Conservation (phyloP, 2,797 vertebrate genomes). For the Chrosomus eos region DNA sequence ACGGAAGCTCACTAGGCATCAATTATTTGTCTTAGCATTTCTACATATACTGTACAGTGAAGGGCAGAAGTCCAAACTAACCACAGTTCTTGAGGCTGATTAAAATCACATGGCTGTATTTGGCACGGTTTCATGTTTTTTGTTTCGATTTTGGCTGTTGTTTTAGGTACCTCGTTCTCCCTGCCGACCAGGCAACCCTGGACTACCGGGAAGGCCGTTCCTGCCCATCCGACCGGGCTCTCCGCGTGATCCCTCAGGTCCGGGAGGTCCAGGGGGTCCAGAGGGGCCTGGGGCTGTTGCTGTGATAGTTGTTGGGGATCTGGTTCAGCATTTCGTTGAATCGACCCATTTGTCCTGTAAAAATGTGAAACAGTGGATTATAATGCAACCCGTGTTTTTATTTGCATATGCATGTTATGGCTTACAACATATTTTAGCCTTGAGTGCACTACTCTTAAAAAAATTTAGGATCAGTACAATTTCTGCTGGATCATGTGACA, state of each 20-base stretch:
- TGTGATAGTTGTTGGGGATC: constrained; percentile 90
- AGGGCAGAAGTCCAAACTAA: constrained; percentile 22
- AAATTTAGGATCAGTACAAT: not conserved
- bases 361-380: not conserved
- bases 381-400: not conserved
- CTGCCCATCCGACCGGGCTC: constrained; percentile 88
- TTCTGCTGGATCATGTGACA: not conserved
- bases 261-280: constrained; percentile 84
- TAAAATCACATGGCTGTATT: constrained; percentile 19
- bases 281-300: constrained; percentile 89
- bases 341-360: constrained; percentile 88
- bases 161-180: constrained; percentile 87
- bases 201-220: constrained; percentile 89
- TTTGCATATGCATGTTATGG: constrained; percentile 1
- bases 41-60: constrained; percentile 12
- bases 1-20: constrained; percentile 8
- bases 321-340: constrained; percentile 93
- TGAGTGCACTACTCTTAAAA: not conserved
- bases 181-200: constrained; percentile 85
- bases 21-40: constrained; percentile 24
- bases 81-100: constrained; percentile 17
- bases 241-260: constrained; percentile 84
- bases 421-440: not conserved
- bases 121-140: not conserved
- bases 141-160: constrained; percentile 19